Evolutionary conservation across 2,888 invertebrate genomes (phyloP).

Genomic region (Melitaea athalia): DNA sequence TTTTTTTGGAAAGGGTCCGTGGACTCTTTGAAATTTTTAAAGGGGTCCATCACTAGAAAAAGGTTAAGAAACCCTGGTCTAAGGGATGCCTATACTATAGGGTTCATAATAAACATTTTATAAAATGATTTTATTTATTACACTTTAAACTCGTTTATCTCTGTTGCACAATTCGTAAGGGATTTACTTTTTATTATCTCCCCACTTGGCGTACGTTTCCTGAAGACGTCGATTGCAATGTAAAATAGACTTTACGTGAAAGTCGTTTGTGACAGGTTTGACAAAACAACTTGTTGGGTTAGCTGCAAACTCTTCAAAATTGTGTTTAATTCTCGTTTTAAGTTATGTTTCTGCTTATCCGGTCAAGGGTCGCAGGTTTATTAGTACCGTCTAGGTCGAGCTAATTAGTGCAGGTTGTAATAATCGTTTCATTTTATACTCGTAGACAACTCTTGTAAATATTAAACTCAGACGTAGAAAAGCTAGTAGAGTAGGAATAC

Average conservation of each 20-base stretch:
- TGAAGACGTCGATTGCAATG: neutral
- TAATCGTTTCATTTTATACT: slow-evolving; percentile 14
- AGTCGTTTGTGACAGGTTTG: neutral
- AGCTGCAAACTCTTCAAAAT: slow-evolving; percentile 25
- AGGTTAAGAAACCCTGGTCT: too few species aligned
- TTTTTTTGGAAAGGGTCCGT: too few species aligned
- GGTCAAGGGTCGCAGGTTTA: slow-evolving; percentile 24
- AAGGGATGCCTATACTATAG: neutral
- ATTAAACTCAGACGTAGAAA: neutral
- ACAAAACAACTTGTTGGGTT: neutral
- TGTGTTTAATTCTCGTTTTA: slow-evolving; percentile 28
- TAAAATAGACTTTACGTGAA: slow-evolving; percentile 10
- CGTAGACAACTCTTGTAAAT: neutral
- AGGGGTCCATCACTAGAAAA: too few species aligned
- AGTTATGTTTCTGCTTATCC: slow-evolving; percentile 16
- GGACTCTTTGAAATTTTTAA: too few species aligned
- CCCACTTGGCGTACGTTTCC: slow-evolving; percentile 3
- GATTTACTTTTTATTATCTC: slow-evolving; percentile 24
- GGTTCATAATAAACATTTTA: neutral
- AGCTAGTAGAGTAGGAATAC: neutral
- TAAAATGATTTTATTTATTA: neutral
- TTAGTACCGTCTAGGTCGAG: slow-evolving; percentile 14
- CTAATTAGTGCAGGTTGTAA: slow-evolving; percentile 16
- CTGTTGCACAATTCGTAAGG: slow-evolving; percentile 11
- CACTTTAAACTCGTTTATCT: slow-evolving; percentile 18